Evolutionary conservation across 2,888 invertebrate species (phyloP).

Genomic region (Acheta domesticus): DNA sequence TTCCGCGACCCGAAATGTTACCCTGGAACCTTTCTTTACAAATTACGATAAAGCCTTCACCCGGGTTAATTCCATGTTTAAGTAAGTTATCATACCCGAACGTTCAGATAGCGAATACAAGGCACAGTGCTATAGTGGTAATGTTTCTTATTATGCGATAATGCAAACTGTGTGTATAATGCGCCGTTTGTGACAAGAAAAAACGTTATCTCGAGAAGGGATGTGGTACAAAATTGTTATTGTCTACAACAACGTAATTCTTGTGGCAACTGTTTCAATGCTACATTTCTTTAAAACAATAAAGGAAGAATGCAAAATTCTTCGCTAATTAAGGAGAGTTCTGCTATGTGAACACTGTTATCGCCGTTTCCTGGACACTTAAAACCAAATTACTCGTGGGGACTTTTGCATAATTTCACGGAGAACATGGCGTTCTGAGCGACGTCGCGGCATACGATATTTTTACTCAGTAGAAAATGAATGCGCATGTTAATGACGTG

Average conservation of each 20-base stretch:
- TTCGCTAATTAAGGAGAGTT: not conserved
- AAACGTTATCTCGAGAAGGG: not conserved
- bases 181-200: not conserved
- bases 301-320: not conserved
- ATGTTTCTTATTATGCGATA: not conserved
- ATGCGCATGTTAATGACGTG: not conserved
- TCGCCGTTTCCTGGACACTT: not conserved
- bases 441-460: not conserved
- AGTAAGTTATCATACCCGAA: conserved; percentile 18
- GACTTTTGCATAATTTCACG: conserved; percentile 18
- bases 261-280: not conserved
- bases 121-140: not conserved
- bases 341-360: not conserved
- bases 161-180: conserved; percentile 5
- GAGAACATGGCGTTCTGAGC: not conserved
- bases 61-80: not conserved
- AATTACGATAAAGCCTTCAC: not conserved
- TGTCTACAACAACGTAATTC: conserved; percentile 18
- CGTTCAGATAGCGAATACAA: not conserved
- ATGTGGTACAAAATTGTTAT: conserved; percentile 3
- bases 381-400: not conserved
- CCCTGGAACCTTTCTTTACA: not conserved
- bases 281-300: conserved; percentile 11
- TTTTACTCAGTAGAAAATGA: not conserved
- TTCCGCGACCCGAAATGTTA: no score